Evolutionary conservation across 2,113 vertebrate species (phyloP).

Genomic region (Nothoprocta perdicaria): DNA sequence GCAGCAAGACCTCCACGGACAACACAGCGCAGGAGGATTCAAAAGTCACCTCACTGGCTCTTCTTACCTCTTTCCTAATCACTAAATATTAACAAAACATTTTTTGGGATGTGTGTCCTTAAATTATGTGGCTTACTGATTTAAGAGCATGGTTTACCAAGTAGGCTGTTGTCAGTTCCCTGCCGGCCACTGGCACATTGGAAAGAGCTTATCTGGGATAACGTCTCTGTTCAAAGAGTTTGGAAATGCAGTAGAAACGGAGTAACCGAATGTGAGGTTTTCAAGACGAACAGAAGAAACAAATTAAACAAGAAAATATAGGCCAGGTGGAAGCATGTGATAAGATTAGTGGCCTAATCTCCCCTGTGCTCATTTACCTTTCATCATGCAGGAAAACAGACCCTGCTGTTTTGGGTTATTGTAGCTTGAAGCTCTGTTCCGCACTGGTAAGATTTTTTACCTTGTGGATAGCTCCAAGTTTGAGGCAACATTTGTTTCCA

Average conservation of each 20-base stretch:
- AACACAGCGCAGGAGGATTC: background rate
- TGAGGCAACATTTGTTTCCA: background rate
- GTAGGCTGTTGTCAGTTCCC: background rate
- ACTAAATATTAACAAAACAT: background rate
- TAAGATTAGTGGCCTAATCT: slow-evolving; percentile 21
- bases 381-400: background rate
- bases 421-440: slow-evolving; percentile 17
- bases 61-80: background rate
- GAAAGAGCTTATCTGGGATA: background rate
- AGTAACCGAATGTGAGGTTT: slow-evolving; percentile 16
- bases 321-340: slow-evolving; percentile 10
- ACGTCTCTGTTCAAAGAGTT: slow-evolving; percentile 12
- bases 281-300: background rate
- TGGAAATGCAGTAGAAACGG: background rate
- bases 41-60: background rate
- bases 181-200: background rate
- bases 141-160: background rate
- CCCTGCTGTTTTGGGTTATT: background rate
- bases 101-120: background rate
- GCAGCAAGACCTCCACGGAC: background rate
- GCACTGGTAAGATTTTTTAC: slow-evolving; percentile 6
- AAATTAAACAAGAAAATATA: background rate
- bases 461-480: background rate
- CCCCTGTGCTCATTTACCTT: background rate
- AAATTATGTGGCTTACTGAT: background rate